Evolutionary conservation across 2,797 vertebrate species (phyloP).

Genomic region (Mus caroli): DNA sequence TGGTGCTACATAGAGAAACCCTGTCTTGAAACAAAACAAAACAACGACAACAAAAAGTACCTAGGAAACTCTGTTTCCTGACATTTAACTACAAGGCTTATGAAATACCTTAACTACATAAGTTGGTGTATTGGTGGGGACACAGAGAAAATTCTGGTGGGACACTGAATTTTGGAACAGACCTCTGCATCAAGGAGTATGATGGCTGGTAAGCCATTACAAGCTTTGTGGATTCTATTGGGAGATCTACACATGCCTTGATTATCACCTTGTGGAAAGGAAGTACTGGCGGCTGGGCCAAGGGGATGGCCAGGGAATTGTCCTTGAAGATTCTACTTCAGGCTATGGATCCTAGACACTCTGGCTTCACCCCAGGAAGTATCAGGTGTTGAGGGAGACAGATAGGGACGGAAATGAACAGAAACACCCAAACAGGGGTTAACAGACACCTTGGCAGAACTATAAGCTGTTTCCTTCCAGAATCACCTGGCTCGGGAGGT

Average conservation of each 20-base stretch:
- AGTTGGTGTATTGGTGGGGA: not conserved
- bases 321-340: not conserved
- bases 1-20: not conserved
- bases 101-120: not conserved
- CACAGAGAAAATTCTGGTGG: not conserved
- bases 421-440: slow-evolving; percentile 72
- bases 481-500: not conserved
- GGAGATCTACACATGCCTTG: not conserved
- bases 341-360: slow-evolving; percentile 20
- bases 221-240: not conserved
- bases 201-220: not conserved
- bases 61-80: not conserved
- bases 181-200: not conserved
- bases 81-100: not conserved
- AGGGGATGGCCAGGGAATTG: not conserved
- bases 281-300: not conserved
- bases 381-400: slow-evolving; percentile 63
- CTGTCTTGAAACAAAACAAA: not conserved
- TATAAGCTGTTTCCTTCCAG: not conserved
- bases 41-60: not conserved
- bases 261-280: not conserved
- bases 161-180: not conserved
- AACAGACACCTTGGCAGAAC: slow-evolving; percentile 36
- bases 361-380: slow-evolving; percentile 72
- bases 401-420: slow-evolving; percentile 63